Conservation (phyloP, 2,797 vertebrate genomes). For the Pseudomugil gertrudae region DNA sequence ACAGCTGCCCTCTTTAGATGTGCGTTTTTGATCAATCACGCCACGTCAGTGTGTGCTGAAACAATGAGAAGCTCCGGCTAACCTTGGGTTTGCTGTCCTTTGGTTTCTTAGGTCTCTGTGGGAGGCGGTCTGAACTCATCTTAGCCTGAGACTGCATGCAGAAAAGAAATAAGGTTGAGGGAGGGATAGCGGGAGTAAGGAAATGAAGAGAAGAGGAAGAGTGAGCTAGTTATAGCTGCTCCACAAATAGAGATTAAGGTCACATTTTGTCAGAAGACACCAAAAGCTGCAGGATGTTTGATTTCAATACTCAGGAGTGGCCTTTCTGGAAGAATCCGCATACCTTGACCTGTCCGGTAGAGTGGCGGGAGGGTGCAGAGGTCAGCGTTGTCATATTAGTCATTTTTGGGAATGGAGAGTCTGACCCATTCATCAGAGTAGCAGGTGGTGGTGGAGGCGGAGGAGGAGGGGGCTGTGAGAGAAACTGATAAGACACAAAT, state of each 20-base stretch:
- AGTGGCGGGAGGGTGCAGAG: constrained; percentile 77
- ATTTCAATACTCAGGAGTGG: neutral
- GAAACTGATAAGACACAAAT: constrained; percentile 81
- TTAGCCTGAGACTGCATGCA: constrained; percentile 85
- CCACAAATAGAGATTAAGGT: constrained; percentile 47
- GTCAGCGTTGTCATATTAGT: constrained; percentile 77
- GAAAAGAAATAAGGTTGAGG: constrained; percentile 35
- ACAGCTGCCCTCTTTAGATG: neutral
- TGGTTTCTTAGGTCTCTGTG: constrained; percentile 91
- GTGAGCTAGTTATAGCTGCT: constrained; percentile 37
- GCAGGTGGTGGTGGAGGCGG: constrained; percentile 56
- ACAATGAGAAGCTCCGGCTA: constrained; percentile 14
- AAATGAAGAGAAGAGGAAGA: constrained; percentile 33
- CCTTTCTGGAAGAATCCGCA: neutral
- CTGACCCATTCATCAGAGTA: constrained; percentile 53
- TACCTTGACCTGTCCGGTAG: constrained; percentile 88
- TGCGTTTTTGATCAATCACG: neutral
- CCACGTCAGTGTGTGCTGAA: neutral
- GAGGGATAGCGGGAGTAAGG: constrained; percentile 13
- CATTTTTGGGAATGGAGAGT: constrained; percentile 77
- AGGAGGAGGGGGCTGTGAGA: constrained; percentile 76
- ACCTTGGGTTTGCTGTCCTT: constrained; percentile 95
- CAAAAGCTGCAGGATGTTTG: constrained; percentile 19
- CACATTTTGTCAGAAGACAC: constrained; percentile 28
- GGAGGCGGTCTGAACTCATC: constrained; percentile 85